These are phyloP conservation scores for Sebastes oblongus DNA, from an alignment of 2,797 vertebrate species.

Conservation along the genomic window DNA sequence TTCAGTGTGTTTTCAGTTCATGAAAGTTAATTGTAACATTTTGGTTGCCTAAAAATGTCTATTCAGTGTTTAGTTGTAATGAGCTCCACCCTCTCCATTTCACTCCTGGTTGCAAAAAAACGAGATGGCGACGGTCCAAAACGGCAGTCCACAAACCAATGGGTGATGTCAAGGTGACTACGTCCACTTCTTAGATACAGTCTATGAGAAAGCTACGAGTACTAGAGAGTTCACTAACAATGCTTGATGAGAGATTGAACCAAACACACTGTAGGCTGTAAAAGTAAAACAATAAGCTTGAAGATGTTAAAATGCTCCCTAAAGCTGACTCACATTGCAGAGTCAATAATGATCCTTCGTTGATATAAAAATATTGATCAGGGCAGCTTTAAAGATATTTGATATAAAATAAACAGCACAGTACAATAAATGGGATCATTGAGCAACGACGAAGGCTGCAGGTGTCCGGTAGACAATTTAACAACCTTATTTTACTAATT, in stretches of 20 bases:
- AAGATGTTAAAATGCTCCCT: neutral
- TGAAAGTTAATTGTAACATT: too few species aligned
- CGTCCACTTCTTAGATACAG: too few species aligned
- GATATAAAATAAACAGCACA: neutral
- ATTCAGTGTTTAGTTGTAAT: too few species aligned
- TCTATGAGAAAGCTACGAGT: neutral
- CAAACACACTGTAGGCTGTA: too few species aligned
- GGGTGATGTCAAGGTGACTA: too few species aligned
- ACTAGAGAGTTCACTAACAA: neutral
- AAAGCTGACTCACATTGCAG: too few species aligned
- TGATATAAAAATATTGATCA: neutral
- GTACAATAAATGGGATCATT: neutral
- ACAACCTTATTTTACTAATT: neutral
- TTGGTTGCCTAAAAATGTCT: too few species aligned
- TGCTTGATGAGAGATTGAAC: neutral
- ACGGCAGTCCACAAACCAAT: too few species aligned
- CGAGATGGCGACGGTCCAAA: fast-evolving
- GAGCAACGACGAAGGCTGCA: neutral
- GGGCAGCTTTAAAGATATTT: neutral
- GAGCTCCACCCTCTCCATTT: too few species aligned
- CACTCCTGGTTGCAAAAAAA: too few species aligned
- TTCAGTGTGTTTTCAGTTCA: too few species aligned
- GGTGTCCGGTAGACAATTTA: neutral
- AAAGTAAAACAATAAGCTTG: neutral
- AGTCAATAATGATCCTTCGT: too few species aligned